A percentile compares a stretch with the other conserved stretches of the same genome.
Conservation (phyloP, 2,888 invertebrate genomes). For the Lithophane socia region DNA sequence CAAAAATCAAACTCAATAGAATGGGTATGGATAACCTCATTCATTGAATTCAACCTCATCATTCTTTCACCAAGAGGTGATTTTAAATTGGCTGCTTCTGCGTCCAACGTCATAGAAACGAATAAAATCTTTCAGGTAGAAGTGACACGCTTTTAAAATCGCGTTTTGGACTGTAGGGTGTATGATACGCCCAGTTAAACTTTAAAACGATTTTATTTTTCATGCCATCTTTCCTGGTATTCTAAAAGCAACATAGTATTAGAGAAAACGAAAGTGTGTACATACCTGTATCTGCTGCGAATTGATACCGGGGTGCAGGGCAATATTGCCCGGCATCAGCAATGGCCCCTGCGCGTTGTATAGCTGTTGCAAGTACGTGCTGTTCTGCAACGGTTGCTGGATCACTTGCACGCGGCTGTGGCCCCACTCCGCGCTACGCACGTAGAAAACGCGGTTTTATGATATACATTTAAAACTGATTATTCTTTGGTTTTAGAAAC, state of each 20-base stretch:
- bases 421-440: constrained; percentile 91
- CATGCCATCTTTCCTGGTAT: not conserved
- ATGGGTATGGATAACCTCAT: not conserved
- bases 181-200: not conserved
- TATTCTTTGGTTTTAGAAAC: not conserved
- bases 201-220: not conserved
- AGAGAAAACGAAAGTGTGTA: not conserved
- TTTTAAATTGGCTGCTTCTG: not conserved
- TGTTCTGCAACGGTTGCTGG: constrained; percentile 94
- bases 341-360: constrained; percentile 95
- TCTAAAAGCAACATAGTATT: not conserved
- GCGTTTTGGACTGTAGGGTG: not conserved
- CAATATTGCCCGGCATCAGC: constrained; percentile 94
- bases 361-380: constrained; percentile 94
- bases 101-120: not conserved
- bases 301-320: constrained; percentile 94
- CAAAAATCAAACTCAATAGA: constrained; percentile 16
- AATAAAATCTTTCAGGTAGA: not conserved
- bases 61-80: constrained; percentile 1
- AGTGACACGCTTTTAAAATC: not conserved
- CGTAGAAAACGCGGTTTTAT: not conserved
- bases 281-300: constrained; percentile 94
- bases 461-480: not conserved
- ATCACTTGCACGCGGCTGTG: constrained; percentile 96
- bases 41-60: not conserved